A percentile compares a stretch with the other conserved stretches of the same genome.
Evolutionary conservation across 1,140 invertebrate species (phyloP).

Genomic region (Formica selysi): DNA sequence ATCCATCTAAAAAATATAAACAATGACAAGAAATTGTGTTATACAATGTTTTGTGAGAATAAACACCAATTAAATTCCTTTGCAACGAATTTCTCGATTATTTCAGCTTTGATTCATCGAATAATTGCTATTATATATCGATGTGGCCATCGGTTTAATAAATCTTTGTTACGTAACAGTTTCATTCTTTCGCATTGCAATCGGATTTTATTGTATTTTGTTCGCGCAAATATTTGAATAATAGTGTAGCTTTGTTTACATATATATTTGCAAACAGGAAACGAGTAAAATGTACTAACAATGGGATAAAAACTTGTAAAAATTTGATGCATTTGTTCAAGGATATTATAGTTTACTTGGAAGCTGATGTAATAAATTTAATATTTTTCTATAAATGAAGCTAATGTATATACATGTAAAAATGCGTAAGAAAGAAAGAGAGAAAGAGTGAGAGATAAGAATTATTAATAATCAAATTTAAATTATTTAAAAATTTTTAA

Average conservation of each 20-base stretch:
- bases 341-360: not conserved
- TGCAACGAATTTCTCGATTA: conserved; percentile 1
- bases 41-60: not conserved
- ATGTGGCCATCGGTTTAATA: conserved; percentile 26
- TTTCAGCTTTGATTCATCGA: conserved; percentile 32
- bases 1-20: conserved; percentile 34
- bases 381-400: no score
- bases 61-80: conserved; percentile 3
- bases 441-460: no score
- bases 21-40: not conserved
- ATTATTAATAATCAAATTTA: no score
- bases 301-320: not conserved
- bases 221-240: conserved; percentile 7
- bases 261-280: not conserved
- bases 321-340: not conserved
- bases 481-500: no score
- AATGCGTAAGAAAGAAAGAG: no score
- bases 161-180: conserved; percentile 29
- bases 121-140: conserved; percentile 43
- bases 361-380: not conserved
- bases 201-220: conserved; percentile 33
- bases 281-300: not conserved
- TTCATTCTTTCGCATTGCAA: conserved; percentile 24
- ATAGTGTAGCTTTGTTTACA: not conserved
- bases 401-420: no score